Evolutionary conservation across 1,140 invertebrate genomes (phyloP).

Genomic region (Globodera rostochiensis): DNA sequence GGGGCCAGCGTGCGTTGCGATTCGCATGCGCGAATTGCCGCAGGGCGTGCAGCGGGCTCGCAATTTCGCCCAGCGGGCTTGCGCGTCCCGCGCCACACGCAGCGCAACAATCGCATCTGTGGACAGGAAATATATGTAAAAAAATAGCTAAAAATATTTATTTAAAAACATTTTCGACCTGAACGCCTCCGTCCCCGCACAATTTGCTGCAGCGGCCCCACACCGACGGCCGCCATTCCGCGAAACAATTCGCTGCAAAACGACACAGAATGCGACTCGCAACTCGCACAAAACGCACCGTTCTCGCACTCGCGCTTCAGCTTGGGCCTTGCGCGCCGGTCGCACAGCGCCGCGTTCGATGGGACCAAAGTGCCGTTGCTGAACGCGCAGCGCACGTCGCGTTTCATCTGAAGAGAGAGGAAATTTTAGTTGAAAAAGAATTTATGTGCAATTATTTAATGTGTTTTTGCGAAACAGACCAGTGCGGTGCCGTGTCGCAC

Average conservation of each 20-base stretch:
- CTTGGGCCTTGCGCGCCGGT: conserved; percentile 56
- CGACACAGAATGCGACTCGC: neutral
- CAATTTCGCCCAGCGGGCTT: conserved; percentile 51
- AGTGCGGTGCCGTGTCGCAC: conserved; percentile 37
- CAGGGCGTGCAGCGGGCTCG: conserved; percentile 41
- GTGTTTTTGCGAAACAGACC: neutral
- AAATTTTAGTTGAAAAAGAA: neutral
- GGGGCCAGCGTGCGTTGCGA: conserved; percentile 20
- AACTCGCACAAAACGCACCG: conserved; percentile 31
- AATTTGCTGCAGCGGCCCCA: conserved; percentile 52
- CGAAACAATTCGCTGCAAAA: conserved; percentile 49
- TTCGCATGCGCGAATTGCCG: conserved; percentile 45
- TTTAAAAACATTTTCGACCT: conserved; percentile 25
- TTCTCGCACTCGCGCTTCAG: conserved; percentile 58
- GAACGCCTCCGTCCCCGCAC: conserved; percentile 49
- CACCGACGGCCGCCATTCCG: conserved; percentile 48
- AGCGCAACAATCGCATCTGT: conserved; percentile 51
- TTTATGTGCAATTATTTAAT: too few species aligned
- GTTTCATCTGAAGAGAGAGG: conserved; percentile 31
- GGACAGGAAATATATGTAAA: neutral
- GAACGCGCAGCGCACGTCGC: conserved; percentile 55
- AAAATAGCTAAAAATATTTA: neutral
- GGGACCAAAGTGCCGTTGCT: conserved; percentile 52
- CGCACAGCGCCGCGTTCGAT: conserved; percentile 48
- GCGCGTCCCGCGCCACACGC: conserved; percentile 51